Evolutionary conservation across 2,888 invertebrate genomes (phyloP), one percentile per base, ranked within the genome.

Genomic region (Yponomeuta malinellus): DNA sequence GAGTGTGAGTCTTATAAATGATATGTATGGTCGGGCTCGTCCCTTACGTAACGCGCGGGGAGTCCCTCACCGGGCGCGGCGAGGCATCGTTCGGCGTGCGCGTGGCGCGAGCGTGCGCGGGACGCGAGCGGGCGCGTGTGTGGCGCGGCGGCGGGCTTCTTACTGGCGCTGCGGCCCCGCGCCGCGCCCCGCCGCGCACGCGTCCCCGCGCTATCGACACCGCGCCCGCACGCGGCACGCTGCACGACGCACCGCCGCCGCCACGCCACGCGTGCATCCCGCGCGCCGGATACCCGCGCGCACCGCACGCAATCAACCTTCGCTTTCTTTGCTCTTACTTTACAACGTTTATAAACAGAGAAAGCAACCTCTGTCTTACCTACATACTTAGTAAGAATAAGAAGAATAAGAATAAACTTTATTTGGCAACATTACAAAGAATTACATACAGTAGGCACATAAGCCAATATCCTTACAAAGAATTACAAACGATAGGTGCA

Each of bases 41-140:
- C 75, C 78, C 82, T 89, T 89, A 88, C 85, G 89, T 87, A 88
- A 89, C 79, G 79, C 59, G 29, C 77, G 83, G 78, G 76, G 77
- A 33, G 65, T 85, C 82, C 86, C 86, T 89, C 87, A 89, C 84
- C 87, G 86, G 79, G 83, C 81, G 82, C 87, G 82, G 79, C 88
- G 81, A 85, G 83, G 86, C 90, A 89, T 88, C 86, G 77, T 86
- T 83, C 81, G 81, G 82, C n/a, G 64, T 64, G 64, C 89, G 88
- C 88, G 89, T 84, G 86, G 81, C 83, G 81, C 86, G 87, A 83
- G 84, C 83, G 75, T 79, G 80, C 85, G 81, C 80, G 76, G 78
- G 82, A 79, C 85, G 81, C 80, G 76, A 77, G 82, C 85, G 83
- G 81, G 83, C 78, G 83, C 79, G 83, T 63, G 69, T 63, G n/a